Base-by-base conservation (phyloP, 1,140 invertebrate species). In the Neodiprion fabricii region DNA sequence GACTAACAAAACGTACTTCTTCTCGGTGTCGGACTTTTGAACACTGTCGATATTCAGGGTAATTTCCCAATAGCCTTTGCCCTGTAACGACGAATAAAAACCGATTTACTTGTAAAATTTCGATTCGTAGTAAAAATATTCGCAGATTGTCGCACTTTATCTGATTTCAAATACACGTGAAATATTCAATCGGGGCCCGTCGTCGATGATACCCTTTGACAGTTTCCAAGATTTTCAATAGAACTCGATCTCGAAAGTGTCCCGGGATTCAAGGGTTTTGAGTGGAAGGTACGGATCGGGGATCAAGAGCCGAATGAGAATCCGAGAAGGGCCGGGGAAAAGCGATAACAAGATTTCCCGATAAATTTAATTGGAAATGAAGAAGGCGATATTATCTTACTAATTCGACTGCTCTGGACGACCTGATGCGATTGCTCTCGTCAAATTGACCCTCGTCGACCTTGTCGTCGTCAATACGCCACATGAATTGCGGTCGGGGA, bases 1-100 rank as follows among this genome's bases (percentile, higher is more conserved):
- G 2, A 93, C 93, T 49, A 87, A 88, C 75, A 95, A 86, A 78
- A 90, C 85, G 84, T 94, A 95, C 1, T 89, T 89, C 69, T 92
- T 91, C 48, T 94, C 93, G 0, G 93, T 94, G 78, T 95, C 94
- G 73, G 94, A 92, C 76, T 94, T 93, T n/a, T 91, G 91, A 50
- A 95, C 90, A 21, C 88, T 89, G 9, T 91, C 88, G 75, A 95
- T 92, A 14, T 89, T 88, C 72, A 95, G 82, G 7, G 91, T 91
- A 14, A 92, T 89, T 77, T 91, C 90, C 90, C 93, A 95, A 77
- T 85, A 89, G 72, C 93, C 93, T 77, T 88, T 88, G 70, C 92
- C 93, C 92, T 91, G 73, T 76, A 61, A 61, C 7, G 28, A 40
- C 78, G 75, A 75, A 84, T 90, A 81, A 71, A 81, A 85, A 76